Conservation (phyloP, 2,113 vertebrate species). For the Pluvianellus socialis region DNA sequence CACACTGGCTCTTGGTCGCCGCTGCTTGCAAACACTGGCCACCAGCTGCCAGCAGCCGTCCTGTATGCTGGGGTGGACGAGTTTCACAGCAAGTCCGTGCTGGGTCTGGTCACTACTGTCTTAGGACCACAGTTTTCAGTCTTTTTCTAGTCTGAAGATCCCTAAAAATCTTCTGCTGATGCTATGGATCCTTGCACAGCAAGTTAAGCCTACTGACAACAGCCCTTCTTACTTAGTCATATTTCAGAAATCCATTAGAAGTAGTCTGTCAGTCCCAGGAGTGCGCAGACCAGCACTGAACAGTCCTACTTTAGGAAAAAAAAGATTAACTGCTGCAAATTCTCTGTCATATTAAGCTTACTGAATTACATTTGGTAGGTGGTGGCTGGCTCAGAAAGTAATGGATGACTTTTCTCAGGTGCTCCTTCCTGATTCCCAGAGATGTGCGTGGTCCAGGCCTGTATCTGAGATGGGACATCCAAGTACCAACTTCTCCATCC, state of each 20-base stretch:
- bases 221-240: not conserved
- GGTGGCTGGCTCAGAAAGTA: not conserved
- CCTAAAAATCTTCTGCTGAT: not conserved
- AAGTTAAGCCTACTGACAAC: not conserved
- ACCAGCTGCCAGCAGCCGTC: not conserved
- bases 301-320: not conserved
- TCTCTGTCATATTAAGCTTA: not conserved
- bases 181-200: not conserved
- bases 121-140: not conserved
- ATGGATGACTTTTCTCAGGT: not conserved
- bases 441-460: rapidly evolving
- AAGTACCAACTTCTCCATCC: not conserved
- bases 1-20: rapidly evolving
- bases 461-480: not conserved
- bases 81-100: not conserved
- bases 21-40: no score
- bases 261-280: not conserved
- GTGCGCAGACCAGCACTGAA: not conserved
- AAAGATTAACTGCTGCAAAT: not conserved
- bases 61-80: no score
- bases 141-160: not conserved
- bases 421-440: not conserved
- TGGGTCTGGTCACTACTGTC: no score
- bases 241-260: not conserved
- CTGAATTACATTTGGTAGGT: not conserved